phyloP scores from a whole-genome alignment of 2,113 vertebrate genomes.

The Pteruthius melanotis region DNA sequence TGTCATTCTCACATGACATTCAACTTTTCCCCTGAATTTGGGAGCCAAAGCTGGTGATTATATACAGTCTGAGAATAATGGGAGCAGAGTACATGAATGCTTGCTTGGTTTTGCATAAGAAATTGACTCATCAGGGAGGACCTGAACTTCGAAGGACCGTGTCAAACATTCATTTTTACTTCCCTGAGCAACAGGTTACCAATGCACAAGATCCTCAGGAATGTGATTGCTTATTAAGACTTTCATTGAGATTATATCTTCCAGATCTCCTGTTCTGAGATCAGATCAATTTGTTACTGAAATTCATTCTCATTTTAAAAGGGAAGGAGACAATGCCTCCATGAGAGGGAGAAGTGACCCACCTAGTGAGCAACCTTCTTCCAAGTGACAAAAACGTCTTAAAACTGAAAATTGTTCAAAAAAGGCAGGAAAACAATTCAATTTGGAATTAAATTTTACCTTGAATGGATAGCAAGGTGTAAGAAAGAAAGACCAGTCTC shows the following conservation, averaged over 20 bases:
- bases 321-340: constrained; percentile 21
- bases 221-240: constrained; percentile 21
- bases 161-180: background rate
- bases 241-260: constrained; percentile 55
- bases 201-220: background rate
- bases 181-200: background rate
- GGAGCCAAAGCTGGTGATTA: background rate
- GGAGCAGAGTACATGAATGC: background rate
- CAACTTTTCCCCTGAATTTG: background rate
- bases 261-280: constrained; percentile 27
- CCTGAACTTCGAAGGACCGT: background rate
- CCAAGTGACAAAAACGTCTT: constrained; percentile 21
- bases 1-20: background rate
- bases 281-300: constrained; percentile 45
- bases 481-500: background rate
- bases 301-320: constrained; percentile 65
- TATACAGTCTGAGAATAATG: background rate
- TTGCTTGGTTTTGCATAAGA: background rate
- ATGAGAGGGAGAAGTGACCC: constrained; percentile 25
- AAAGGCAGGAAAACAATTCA: background rate
- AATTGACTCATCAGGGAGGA: background rate
- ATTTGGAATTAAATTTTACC: background rate
- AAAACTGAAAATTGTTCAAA: constrained; percentile 33
- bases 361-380: constrained; percentile 23
- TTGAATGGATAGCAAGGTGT: background rate